A percentile compares a stretch with the other conserved stretches of the same genome.
Conservation (phyloP, 2,113 vertebrate species). For the Carassius auratus region DNA sequence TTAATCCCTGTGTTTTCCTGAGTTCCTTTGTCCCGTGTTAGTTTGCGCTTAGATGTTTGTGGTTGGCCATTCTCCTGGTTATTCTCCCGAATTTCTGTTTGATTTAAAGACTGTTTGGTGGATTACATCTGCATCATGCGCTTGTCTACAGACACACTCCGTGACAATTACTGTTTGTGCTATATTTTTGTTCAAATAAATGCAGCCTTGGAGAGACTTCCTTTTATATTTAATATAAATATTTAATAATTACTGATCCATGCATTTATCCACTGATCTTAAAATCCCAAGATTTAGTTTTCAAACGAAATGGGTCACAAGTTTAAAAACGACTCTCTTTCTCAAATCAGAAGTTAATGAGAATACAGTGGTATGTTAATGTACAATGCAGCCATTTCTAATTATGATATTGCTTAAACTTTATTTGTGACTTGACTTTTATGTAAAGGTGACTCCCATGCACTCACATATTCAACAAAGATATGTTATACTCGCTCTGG, state of each 20-base stretch:
- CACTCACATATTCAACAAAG: constrained; percentile 27
- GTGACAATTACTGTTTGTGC: not conserved
- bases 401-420: too few species aligned
- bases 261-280: not conserved
- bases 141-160: too few species aligned
- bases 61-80: too few species aligned
- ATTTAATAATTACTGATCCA: not conserved
- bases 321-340: too few species aligned
- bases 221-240: not conserved
- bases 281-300: not conserved
- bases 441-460: not conserved
- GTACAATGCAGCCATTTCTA: too few species aligned
- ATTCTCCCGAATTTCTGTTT: too few species aligned
- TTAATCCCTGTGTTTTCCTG: too few species aligned
- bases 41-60: too few species aligned
- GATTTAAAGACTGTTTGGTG: too few species aligned
- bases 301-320: too few species aligned
- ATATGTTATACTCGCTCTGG: constrained; percentile 48
- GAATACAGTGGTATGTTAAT: not conserved
- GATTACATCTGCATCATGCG: too few species aligned
- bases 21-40: too few species aligned
- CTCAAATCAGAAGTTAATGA: not conserved
- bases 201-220: not conserved
- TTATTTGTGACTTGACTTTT: not conserved
- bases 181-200: not conserved